A percentile compares a stretch with the other conserved stretches of the same genome.
These are phyloP conservation scores for Enteromius fasciolatus DNA, from an alignment of 2,797 vertebrate genomes.

Conservation along the genomic window DNA sequence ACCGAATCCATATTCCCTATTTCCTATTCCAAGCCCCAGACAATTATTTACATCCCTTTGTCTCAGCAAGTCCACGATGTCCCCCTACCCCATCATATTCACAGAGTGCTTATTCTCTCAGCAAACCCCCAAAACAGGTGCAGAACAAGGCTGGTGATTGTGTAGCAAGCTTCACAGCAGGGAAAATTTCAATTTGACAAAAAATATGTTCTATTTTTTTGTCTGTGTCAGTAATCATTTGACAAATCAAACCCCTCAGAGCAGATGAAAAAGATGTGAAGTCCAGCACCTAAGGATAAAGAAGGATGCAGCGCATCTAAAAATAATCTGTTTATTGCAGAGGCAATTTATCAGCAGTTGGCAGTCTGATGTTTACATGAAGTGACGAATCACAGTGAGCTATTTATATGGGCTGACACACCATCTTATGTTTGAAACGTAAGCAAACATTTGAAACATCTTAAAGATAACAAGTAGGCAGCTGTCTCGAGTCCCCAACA, in stretches of 20 bases:
- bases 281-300: constrained; percentile 19
- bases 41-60: constrained; percentile 62
- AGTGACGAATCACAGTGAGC: constrained; percentile 56
- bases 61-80: constrained; percentile 44
- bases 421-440: constrained; percentile 43
- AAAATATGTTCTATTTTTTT: constrained; percentile 8
- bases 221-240: constrained; percentile 32
- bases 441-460: constrained; percentile 44
- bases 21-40: constrained; percentile 27
- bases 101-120: constrained; percentile 1
- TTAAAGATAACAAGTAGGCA: constrained; percentile 48
- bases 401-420: constrained; percentile 59
- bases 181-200: constrained; percentile 12
- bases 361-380: constrained; percentile 63
- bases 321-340: constrained; percentile 68
- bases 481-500: constrained; percentile 4
- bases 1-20: constrained; percentile 21
- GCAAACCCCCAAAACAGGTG: constrained; percentile 30
- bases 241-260: constrained; percentile 31
- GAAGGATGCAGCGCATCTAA: constrained; percentile 52
- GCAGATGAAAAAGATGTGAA: constrained; percentile 1
- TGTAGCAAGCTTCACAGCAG: constrained; percentile 27
- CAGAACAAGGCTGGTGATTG: not conserved
- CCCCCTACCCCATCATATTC: constrained; percentile 33
- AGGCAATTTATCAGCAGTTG: constrained; percentile 67